phyloP scores from a whole-genome alignment of 1,140 invertebrate species.

The Neotoxoptera formosana region DNA sequence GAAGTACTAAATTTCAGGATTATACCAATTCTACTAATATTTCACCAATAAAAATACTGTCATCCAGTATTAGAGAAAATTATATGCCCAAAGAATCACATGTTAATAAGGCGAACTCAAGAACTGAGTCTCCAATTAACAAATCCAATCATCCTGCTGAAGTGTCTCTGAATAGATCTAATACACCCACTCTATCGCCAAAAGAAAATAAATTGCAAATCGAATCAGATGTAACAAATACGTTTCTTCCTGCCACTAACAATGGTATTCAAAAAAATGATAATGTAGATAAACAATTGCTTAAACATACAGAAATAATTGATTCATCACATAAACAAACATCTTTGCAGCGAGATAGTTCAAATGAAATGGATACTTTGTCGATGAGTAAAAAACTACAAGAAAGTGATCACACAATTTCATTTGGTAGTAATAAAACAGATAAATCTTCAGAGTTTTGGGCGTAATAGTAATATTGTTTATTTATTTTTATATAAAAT shows the following conservation, averaged over 20 bases:
- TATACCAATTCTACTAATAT: not conserved
- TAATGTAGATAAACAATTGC: not conserved
- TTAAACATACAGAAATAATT: not conserved
- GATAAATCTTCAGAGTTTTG: constrained; percentile 50
- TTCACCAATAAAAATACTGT: not conserved
- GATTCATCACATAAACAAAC: not conserved
- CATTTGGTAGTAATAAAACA: constrained; percentile 53
- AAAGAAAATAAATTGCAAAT: not conserved
- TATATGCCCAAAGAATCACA: not conserved
- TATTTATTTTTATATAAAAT: not conserved
- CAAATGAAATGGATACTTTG: not conserved
- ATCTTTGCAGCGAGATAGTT: not conserved
- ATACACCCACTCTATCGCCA: not conserved
- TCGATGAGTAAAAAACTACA: not conserved
- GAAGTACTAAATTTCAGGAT: not conserved
- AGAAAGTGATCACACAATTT: constrained; percentile 42
- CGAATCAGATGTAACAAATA: not conserved
- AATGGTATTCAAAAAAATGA: not conserved
- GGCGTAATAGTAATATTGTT: not conserved
- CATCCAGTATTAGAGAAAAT: not conserved
- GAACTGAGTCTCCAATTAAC: not conserved
- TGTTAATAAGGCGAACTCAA: not conserved
- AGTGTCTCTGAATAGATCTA: not conserved
- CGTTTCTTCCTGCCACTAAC: not conserved
- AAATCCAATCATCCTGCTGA: not conserved